Percentiles rank a stretch among this genome's conserved stretches.
phyloP scores from a whole-genome alignment of 2,113 vertebrate species.

The Zosterops pallidus region DNA sequence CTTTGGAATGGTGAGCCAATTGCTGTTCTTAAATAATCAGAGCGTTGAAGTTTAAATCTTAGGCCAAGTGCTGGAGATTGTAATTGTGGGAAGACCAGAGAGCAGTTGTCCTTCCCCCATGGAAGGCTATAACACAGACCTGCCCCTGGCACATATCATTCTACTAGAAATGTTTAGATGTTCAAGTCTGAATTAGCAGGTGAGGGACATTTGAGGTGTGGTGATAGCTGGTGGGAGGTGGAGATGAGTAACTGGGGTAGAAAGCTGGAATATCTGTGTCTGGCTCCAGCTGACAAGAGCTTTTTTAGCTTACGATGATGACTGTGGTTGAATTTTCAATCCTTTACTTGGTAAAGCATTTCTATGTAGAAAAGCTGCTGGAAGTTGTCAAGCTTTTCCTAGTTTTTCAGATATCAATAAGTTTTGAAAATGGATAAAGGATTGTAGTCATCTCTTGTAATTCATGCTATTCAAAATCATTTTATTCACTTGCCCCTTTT shows the following conservation, averaged over 20 bases:
- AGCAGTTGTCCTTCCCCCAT: neutral
- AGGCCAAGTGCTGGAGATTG: neutral
- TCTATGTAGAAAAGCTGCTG: neutral
- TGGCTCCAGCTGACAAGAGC: neutral
- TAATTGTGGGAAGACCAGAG: neutral
- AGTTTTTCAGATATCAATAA: neutral
- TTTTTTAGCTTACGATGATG: neutral
- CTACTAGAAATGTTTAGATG: neutral
- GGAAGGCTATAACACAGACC: neutral
- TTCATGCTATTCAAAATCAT: neutral
- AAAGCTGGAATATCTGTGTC: neutral
- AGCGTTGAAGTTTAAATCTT: neutral
- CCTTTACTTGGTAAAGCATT: neutral
- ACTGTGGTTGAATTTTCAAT: neutral
- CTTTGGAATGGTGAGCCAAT: neutral
- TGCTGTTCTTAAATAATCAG: neutral
- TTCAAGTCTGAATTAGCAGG: neutral
- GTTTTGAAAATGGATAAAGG: neutral
- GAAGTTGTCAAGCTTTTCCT: neutral
- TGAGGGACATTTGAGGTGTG: neutral
- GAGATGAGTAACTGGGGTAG: neutral
- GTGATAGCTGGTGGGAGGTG: neutral
- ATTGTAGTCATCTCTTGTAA: neutral
- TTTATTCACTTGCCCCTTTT: neutral
- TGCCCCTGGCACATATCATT: neutral